These are phyloP conservation scores for Esperia sulphurella DNA, from an alignment of 2,888 invertebrate genomes.

Conservation along the genomic window DNA sequence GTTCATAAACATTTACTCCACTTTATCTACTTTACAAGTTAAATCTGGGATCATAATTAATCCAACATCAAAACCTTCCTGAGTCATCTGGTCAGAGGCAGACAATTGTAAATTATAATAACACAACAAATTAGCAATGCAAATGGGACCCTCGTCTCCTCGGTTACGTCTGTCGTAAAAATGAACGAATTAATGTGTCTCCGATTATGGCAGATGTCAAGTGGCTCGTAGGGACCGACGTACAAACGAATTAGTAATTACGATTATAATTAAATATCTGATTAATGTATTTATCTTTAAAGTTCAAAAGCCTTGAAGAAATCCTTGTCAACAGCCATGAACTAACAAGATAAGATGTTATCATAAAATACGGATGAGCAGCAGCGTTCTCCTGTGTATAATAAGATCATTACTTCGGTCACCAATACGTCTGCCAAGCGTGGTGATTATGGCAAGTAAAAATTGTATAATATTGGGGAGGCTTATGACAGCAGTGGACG, in stretches of 20 bases:
- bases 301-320: too few species aligned
- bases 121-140: constrained; percentile 15
- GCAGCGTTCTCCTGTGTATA: too few species aligned
- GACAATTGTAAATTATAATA: constrained; percentile 10
- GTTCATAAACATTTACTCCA: too few species aligned
- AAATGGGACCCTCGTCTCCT: constrained; percentile 4
- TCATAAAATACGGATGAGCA: too few species aligned
- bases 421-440: too few species aligned
- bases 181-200: neutral
- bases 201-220: neutral
- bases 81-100: constrained; percentile 5
- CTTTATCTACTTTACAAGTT: too few species aligned
- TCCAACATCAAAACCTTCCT: neutral
- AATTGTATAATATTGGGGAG: too few species aligned
- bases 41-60: neutral
- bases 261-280: neutral
- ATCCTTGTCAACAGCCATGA: too few species aligned
- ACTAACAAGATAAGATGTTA: too few species aligned
- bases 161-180: constrained; percentile 3
- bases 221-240: neutral
- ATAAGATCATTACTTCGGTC: too few species aligned
- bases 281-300: neutral
- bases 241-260: neutral
- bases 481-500: too few species aligned
- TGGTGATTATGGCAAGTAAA: too few species aligned